phyloP scores from a whole-genome alignment of 2,888 invertebrate genomes.

The Dendrolimus houi region DNA sequence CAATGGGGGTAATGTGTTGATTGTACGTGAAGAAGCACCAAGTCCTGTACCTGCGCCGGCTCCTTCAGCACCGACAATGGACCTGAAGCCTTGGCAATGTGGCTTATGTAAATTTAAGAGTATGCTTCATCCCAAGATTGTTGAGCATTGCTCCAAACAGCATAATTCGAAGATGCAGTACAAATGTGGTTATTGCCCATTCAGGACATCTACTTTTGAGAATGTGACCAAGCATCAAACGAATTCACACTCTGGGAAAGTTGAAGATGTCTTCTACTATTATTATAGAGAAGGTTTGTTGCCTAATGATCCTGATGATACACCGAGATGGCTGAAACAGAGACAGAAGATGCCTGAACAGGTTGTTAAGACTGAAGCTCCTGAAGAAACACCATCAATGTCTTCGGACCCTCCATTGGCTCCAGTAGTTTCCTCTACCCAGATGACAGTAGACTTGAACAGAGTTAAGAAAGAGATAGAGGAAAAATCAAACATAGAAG shows the following conservation, averaged over 20 bases:
- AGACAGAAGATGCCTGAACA: constrained; percentile 25
- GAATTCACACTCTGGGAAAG: constrained; percentile 69
- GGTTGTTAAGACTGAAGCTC: constrained; percentile 36
- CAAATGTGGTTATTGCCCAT: constrained; percentile 82
- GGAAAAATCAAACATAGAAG: constrained; percentile 12
- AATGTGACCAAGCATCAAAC: constrained; percentile 78
- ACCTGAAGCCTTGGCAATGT: constrained; percentile 82
- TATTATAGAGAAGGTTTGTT: constrained; percentile 69
- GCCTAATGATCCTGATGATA: constrained; percentile 42
- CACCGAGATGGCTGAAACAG: constrained; percentile 51
- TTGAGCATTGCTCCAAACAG: constrained; percentile 71
- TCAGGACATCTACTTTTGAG: constrained; percentile 65
- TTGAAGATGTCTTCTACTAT: constrained; percentile 58
- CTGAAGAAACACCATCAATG: constrained; percentile 9
- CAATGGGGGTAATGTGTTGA: constrained; percentile 56
- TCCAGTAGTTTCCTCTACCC: constrained; percentile 1
- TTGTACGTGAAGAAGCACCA: constrained; percentile 33
- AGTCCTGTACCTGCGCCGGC: constrained; percentile 20
- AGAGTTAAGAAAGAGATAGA: constrained; percentile 50
- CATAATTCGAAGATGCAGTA: constrained; percentile 83
- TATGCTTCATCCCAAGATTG: constrained; percentile 76
- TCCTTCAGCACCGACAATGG: constrained; percentile 48
- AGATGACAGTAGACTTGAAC: constrained; percentile 33
- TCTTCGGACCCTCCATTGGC: constrained; percentile 10
- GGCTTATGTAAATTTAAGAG: constrained; percentile 80